Base-by-base conservation (phyloP, 2,113 vertebrate genomes). In the Mus spicilegus region DNA sequence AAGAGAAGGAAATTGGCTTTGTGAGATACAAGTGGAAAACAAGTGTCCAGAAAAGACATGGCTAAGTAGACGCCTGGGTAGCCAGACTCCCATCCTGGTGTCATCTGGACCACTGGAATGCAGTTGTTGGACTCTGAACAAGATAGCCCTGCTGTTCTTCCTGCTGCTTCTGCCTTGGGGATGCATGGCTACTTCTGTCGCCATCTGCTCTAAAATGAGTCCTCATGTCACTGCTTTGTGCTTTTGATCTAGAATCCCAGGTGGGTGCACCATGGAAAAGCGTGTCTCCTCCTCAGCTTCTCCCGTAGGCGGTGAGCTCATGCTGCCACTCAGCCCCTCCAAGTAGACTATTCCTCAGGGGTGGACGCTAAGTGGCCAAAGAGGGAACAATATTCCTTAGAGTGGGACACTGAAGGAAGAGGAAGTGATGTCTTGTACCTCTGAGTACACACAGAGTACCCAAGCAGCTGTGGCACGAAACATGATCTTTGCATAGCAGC, bases 121-220 rank as follows among this genome's bases (percentile, higher is more conserved):
- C 39, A 0, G 3, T 67, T 0, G 0, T 5, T 65, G 46, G 78
- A 81, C 78, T 67, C 72, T 5, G 42, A 70, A 17, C 63, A 17
- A 16, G 39, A 30, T 17, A 33, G 13, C 56, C 20, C 24, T 63
- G n/a, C n/a, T 42, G 13, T 61, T 28, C 69, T 63, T 33, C 75
- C 65, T 7, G 14, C 36, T 49, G 19, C n/a, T 20, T 5, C 73
- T 28, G 20, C 28, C 87, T 78, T 78, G 49, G 65, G 54, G 87
- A 73, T 36, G 0, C 11, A 0, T 19, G 17, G 3, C 63, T 63
- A 2, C 4, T 89, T 51, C 46, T 46, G 26, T 39, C 0, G 7
- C 26, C 24, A 19, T 12, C 9, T 70, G 56, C 54, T 1, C n/a
- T 33, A 33, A 54, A 22, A 26, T 42, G 78, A 28, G 54, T n/a